phyloP scores from a whole-genome alignment of 1,140 invertebrate species.

The Lineus longissimus region DNA sequence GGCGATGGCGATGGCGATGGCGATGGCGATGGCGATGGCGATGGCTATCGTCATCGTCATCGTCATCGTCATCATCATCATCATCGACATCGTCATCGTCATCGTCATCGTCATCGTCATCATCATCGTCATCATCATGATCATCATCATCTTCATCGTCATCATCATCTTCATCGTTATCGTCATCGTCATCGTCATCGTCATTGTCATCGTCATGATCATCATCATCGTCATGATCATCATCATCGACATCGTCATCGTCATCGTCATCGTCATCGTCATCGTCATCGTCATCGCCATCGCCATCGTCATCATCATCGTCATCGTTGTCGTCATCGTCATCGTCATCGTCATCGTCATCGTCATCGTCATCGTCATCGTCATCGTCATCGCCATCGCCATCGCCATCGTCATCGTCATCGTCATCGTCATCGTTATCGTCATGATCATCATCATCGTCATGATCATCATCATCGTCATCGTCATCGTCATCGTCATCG shows the following conservation, averaged over 20 bases:
- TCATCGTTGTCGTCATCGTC: slow-evolving; percentile 1
- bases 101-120: neutral
- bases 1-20: neutral
- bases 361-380: slow-evolving; percentile 11
- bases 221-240: no score
- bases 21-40: no score
- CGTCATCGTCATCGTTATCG: no score
- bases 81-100: slow-evolving; percentile 8
- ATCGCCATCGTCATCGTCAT: no score
- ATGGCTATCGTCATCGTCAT: no score
- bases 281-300: slow-evolving; percentile 25
- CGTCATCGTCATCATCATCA: no score
- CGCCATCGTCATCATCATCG: slow-evolving; percentile 26
- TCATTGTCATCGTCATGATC: no score
- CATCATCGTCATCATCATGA: neutral
- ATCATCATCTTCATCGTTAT: slow-evolving; percentile 3
- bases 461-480: no score
- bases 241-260: no score
- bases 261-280: slow-evolving; percentile 19
- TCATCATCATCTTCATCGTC: slow-evolving; percentile 6
- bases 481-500: no score
- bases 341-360: neutral
- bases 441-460: no score
- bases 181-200: no score
- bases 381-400: slow-evolving; percentile 14